Evolutionary conservation across 2,797 vertebrate genomes (phyloP), one percentile per base, ranked within the genome.

Genomic region (Esox masquinongy): DNA sequence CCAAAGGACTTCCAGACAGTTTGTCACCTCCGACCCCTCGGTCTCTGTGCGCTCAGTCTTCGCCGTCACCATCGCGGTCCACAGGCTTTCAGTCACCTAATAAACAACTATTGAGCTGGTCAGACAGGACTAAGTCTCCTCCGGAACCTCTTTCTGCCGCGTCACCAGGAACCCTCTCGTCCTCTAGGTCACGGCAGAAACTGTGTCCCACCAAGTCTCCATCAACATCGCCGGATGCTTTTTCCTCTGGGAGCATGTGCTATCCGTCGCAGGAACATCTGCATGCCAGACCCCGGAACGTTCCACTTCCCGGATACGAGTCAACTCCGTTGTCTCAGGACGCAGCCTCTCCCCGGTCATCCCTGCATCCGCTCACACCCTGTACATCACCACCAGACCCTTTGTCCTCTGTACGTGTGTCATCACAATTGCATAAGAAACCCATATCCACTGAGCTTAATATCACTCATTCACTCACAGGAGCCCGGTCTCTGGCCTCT

Each of bases 251-350:
- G 56, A 61, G 12, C 16, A 67, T 2, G 24, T 80, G 80, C 68
- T 82, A 68, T 66, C 43, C 12, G 43, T 47, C 11, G 12, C 43
- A 11, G 43, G 43, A 47, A 47, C 9, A 2, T 47, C 6, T 11
- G 43, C 43, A 14, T 14, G 43, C 43, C 43, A 47, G 9, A 8
- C 12, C 9, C 43, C 43, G 12, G 43, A 47, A 47, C 43, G 6
- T 14, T 47, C 43, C 43, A 14, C 43, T 2, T 1, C 11, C 43
- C 9, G 51, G 49, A 36, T 64, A 59, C 16, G 70, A 77, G 63
- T 84, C 74, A 72, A 17, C 51, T 71, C 56, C 12, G 12, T 77
- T 68, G 70, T 43, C 19, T 79, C 73, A 56, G 72, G 76, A 78
- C 14, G 34, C 14, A 6, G 24, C 43, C 16, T 63, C n/a, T 67